A percentile compares a stretch with the other conserved stretches of the same genome.
Conservation (phyloP, 2,113 vertebrate species). For the Silurus meridionalis region DNA sequence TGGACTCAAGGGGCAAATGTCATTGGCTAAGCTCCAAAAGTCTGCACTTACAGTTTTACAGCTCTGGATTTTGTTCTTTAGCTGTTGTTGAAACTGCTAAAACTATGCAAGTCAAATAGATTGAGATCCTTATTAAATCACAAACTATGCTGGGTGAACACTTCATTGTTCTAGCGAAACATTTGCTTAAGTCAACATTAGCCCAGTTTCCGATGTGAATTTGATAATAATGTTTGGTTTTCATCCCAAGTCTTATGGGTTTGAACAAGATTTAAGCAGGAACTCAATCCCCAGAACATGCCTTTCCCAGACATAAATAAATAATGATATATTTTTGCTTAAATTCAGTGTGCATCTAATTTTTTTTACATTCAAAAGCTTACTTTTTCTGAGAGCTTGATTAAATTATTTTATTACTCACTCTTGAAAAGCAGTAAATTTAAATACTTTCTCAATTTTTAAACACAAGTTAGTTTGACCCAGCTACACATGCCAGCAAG, state of each 20-base stretch:
- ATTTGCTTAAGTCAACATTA: background rate
- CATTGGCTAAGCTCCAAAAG: conserved; percentile 55
- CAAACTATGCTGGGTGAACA: background rate
- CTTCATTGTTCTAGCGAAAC: background rate
- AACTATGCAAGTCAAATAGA: background rate
- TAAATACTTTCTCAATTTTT: too few relatives aligned
- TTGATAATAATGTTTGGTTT: background rate
- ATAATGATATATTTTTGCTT: background rate
- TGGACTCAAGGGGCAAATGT: conserved; percentile 57
- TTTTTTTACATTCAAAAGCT: too few relatives aligned
- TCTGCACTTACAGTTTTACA: conserved; percentile 31
- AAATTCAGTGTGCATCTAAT: background rate
- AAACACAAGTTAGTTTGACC: too few relatives aligned
- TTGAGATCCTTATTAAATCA: background rate
- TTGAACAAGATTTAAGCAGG: background rate
- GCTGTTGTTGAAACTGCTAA: conserved; percentile 11
- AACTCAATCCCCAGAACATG: background rate
- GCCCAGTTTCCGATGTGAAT: background rate
- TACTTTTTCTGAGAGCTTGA: too few relatives aligned
- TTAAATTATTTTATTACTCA: too few relatives aligned
- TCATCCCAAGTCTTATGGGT: background rate
- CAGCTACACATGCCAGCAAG: too few relatives aligned
- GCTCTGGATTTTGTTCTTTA: conserved; percentile 10
- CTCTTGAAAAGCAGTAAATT: too few relatives aligned
- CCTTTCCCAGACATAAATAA: background rate